A percentile compares a stretch with the other conserved stretches of the same genome.
Evolutionary conservation across 1,140 invertebrate species (phyloP).

Genomic region (Drosophila lacteicornis): DNA sequence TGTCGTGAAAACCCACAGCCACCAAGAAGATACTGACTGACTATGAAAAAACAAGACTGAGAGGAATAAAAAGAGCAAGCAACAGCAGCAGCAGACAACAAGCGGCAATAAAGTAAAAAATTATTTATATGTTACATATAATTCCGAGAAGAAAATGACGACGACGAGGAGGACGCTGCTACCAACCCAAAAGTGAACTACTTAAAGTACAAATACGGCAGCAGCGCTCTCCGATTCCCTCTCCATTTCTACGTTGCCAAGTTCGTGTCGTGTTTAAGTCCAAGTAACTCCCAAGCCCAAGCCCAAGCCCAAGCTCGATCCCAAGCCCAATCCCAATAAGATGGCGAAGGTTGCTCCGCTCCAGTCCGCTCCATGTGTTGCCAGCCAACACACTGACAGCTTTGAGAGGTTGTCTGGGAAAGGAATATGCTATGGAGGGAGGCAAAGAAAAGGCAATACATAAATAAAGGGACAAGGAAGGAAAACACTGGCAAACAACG

Average conservation of each 20-base stretch:
- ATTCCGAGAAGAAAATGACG: constrained; percentile 51
- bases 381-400: constrained; percentile 40
- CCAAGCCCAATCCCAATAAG: constrained; percentile 21
- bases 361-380: constrained; percentile 27
- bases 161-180: constrained; percentile 4
- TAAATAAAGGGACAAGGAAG: constrained; percentile 34
- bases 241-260: constrained; percentile 25
- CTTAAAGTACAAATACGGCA: constrained; percentile 19
- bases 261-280: constrained; percentile 45
- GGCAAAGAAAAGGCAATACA: constrained; percentile 15
- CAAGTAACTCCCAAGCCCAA: constrained; percentile 22
- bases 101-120: constrained; percentile 46
- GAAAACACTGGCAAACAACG: constrained; percentile 23
- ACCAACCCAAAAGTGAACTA: constrained; percentile 35
- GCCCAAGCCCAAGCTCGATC: constrained; percentile 8
- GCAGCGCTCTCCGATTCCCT: neutral
- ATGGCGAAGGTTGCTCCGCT: constrained; percentile 29
- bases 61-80: neutral
- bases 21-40: constrained; percentile 2
- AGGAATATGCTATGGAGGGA: neutral
- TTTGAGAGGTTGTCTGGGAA: constrained; percentile 49
- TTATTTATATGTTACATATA: constrained; percentile 55
- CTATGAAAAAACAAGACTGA: neutral
- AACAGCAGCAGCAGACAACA: constrained; percentile 11
- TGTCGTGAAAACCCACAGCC: neutral